Conservation (phyloP, 2,797 vertebrate genomes). For the Centropyge bicolor region DNA sequence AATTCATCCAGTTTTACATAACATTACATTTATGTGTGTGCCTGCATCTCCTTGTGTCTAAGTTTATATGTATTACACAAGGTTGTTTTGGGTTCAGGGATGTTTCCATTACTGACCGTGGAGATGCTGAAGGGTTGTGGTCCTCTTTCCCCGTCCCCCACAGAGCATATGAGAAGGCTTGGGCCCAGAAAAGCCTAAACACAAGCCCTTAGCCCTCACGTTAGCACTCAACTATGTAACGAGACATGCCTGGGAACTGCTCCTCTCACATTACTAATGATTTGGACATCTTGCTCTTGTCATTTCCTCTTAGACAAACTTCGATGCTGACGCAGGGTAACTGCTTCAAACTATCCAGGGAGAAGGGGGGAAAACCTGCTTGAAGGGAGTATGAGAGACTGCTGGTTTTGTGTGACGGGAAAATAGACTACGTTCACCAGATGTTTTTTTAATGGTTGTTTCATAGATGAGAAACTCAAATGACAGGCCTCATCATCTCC, state of each 20-base stretch:
- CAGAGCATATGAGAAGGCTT: conserved; percentile 42
- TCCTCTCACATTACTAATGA: conserved; percentile 82
- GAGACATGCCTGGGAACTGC: conserved; percentile 77
- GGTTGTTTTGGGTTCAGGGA: conserved; percentile 48
- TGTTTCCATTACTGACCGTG: conserved; percentile 48
- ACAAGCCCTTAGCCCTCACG: conserved; percentile 57
- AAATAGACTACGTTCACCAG: conserved; percentile 52
- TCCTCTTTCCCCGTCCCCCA: conserved; percentile 23
- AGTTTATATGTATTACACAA: conserved; percentile 26
- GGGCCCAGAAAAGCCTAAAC: conserved; percentile 55
- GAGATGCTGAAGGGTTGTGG: conserved; percentile 51
- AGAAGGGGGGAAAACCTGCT: conserved; percentile 32
- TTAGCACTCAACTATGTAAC: conserved; percentile 75
- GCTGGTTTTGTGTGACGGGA: conserved; percentile 44
- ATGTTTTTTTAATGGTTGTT: conserved; percentile 61
- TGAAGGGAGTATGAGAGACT: conserved; percentile 41
- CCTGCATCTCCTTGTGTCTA: conserved; percentile 27
- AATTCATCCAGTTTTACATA: conserved; percentile 30
- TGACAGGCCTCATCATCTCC: conserved; percentile 48
- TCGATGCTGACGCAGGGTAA: conserved; percentile 66
- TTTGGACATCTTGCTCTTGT: conserved; percentile 83
- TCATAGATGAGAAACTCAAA: conserved; percentile 51
- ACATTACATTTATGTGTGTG: neutral
- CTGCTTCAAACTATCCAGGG: conserved; percentile 68
- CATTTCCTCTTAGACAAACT: conserved; percentile 79